Base-by-base conservation (phyloP, 2,113 vertebrate species). In the Pogona vitticeps region DNA sequence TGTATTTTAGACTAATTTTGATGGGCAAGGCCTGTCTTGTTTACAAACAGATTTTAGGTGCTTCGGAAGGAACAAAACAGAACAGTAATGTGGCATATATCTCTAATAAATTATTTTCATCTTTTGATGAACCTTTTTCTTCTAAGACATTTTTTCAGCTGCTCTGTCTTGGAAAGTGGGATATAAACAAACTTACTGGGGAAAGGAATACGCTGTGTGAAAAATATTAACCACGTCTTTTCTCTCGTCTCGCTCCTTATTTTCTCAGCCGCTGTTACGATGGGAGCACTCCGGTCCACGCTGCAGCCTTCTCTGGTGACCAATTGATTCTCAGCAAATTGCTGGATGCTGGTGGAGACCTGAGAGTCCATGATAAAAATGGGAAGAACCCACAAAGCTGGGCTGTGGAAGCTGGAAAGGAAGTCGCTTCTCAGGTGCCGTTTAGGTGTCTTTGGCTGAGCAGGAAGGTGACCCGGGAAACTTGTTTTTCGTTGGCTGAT, bases 281-380 rank as follows among this genome's bases (percentile, higher is more conserved):
- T 63, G 93, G 95, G 46, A 98, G 98, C 90, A 98, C 97, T 9
- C 97, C 97, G 0, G 96, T 98, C 31, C 98, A 98, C 0, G 98
- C 98, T 14, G 98, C 97, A 1, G 97, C 97, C 0, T 97, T 98
- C 88, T 98, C 98, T 5, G 97, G 97, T 68, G 97, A 95, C 59
- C 96, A 96, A 40, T 92, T 96, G 91, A 93, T 98, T 84, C 96
- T 98, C 70, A 97, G 97, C 86, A 94, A 89, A 76, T 85, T 98
- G 3, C 81, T 98, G 94, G 97, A 97, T 77, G 96, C 95, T 13
- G 98, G 98, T 3, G 98, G 98, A 76, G 98, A 98, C 78, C 91
- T 98, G 46, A 90, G 97, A 21, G 94, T 96, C 1, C 98, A 98
- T 0, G 97, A 98, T 9, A 40, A 91, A 61, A 86, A 95, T 38